Percentiles rank a stretch among this genome's conserved stretches.
These are phyloP conservation scores for Seriola quinqueradiata DNA, from an alignment of 2,113 vertebrate genomes.

Conservation along the genomic window DNA sequence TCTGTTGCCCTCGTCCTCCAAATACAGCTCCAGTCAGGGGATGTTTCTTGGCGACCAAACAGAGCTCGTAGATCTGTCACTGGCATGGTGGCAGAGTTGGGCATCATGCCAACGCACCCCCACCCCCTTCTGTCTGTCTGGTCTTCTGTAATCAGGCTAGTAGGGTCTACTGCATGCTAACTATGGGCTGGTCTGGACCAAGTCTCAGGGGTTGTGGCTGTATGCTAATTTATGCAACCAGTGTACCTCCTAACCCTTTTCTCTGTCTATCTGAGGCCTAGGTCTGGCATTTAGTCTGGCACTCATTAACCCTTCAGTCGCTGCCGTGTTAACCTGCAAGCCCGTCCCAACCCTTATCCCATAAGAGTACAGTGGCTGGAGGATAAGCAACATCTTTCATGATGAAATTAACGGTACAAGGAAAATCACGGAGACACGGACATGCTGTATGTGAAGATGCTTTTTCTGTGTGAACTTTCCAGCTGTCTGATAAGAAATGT, in stretches of 20 bases:
- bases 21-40: conserved; percentile 45
- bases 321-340: conserved; percentile 46
- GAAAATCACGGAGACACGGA: background rate
- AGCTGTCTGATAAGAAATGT: conserved; percentile 40
- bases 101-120: conserved; percentile 69
- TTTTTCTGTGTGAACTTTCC: conserved; percentile 26
- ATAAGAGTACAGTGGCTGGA: background rate
- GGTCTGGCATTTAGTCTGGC: conserved; percentile 71
- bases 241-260: conserved; percentile 44
- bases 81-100: conserved; percentile 71
- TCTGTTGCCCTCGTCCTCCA: conserved; percentile 33
- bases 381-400: background rate
- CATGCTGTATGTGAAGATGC: background rate
- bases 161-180: conserved; percentile 81
- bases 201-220: conserved; percentile 73
- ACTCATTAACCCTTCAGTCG: conserved; percentile 67
- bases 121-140: conserved; percentile 65
- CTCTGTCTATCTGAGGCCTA: conserved; percentile 48
- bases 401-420: background rate
- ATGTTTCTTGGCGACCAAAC: conserved; percentile 61
- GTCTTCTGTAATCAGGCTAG: conserved; percentile 73
- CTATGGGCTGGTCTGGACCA: conserved; percentile 67
- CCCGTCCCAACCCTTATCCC: conserved; percentile 20
- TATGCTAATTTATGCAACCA: conserved; percentile 82
- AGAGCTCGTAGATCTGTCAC: conserved; percentile 65